Evolutionary conservation across 1,140 invertebrate genomes (phyloP), one percentile per base, ranked within the genome.

Genomic region (Pteromalus puparum): DNA sequence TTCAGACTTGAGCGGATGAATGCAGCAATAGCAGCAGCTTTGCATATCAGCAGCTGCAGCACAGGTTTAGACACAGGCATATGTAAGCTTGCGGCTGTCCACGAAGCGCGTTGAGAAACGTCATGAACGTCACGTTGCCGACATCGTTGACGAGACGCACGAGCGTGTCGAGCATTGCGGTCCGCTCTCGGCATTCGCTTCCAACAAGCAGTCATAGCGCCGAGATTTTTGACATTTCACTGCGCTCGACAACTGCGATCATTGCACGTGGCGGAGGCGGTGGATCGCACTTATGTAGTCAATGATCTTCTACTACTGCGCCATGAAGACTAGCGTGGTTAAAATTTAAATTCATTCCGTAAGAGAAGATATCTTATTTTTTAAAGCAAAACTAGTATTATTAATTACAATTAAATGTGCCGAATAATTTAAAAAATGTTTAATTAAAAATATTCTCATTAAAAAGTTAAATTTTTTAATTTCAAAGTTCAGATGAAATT

Each of bases 101-200:
- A 21, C 53, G 53, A 61, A 61, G 21, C 53, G 53, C 38, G 38
- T 61, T 61, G 53, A 61, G 53, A 61, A 61, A 61, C 53, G 53
- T 61, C 53, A 61, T n/a, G 53, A 61, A 61, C 53, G 53, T 61
- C 53, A 61, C 21, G 53, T 61, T 4, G 53, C 6, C 53, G 53
- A 61, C 53, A 61, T 61, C 53, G 53, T 61, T 61, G 53, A n/a
- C 53, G 53, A 61, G 53, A 61, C 53, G 53, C 53, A n/a, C 53
- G 53, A 61, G 53, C 53, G 53, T 61, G 53, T 61, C 53, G 53
- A 61, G 53, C 53, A 21, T 61, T 61, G 53, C 53, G 53, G 53
- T 61, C 53, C 53, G 21, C 53, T 21, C 53, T 61, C 53, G 53
- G 53, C 53, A 61, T 61, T 5, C 53, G 21, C 18, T 7, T 15